A percentile compares a stretch with the other conserved stretches of the same genome.
Conservation (phyloP, 1,140 invertebrate species). For the Bombus terrestris region DNA sequence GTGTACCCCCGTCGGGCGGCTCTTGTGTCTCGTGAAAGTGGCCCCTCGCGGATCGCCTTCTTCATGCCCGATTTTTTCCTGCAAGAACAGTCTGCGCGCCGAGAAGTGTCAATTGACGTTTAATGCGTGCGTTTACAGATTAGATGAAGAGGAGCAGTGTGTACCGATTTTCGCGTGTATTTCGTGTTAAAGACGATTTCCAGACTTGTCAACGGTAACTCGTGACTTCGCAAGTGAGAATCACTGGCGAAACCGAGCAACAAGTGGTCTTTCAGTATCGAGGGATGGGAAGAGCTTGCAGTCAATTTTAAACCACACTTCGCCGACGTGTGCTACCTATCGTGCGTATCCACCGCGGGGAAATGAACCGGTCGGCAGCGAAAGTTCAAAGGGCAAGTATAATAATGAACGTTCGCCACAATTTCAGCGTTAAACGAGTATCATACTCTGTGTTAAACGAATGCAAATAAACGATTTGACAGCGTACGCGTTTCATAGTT, state of each 20-base stretch:
- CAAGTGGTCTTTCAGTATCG: slow-evolving; percentile 48
- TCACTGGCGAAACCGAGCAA: slow-evolving; percentile 47
- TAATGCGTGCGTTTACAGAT: slow-evolving; percentile 16
- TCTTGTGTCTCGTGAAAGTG: slow-evolving; percentile 47
- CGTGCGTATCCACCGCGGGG: background rate
- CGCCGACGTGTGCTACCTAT: background rate
- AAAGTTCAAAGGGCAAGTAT: slow-evolving; percentile 35
- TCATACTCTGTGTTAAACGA: background rate
- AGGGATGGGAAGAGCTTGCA: slow-evolving; percentile 40
- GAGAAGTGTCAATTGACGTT: slow-evolving; percentile 43
- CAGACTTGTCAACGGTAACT: background rate
- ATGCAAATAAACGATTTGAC: background rate
- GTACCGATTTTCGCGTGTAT: no score
- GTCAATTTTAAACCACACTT: slow-evolving; percentile 30
- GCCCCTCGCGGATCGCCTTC: slow-evolving; percentile 16
- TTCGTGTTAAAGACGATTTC: background rate
- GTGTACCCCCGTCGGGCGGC: slow-evolving; percentile 18
- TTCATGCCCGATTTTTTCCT: slow-evolving; percentile 29
- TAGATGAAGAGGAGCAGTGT: background rate
- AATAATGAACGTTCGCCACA: background rate
- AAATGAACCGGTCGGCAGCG: background rate
- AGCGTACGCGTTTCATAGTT: background rate
- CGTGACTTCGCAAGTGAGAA: slow-evolving; percentile 7
- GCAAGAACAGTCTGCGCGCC: slow-evolving; percentile 21
- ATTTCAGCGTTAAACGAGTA: background rate